Base-by-base conservation (phyloP, 2,797 vertebrate species). In the Sebastes matsubarae region DNA sequence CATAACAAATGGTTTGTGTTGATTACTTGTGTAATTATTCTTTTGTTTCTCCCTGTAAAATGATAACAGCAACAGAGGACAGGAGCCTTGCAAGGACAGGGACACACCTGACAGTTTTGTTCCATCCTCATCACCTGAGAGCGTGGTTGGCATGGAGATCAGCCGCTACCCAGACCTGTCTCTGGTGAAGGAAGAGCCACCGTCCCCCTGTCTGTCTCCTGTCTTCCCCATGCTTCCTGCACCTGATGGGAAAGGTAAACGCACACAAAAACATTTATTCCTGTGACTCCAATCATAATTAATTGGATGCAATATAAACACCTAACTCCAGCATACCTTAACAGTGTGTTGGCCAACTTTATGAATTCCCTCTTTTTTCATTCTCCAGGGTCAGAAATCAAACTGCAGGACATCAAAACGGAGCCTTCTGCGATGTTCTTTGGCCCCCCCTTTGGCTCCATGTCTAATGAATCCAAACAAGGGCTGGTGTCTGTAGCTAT, bases 61-160 rank as follows among this genome's bases (percentile, higher is more conserved):
- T 80, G 12, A 42, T 9, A 61, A 77, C 80, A 91, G 88, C 77
- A 93, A 90, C 93, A 96, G 98, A 93, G 96, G 96, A 74, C 98
- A 99, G 92, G 98, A 98, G 85, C 96, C 97, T 68, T 97, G 96
- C 91, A 98, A 97, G 68, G 98, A 97, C 77, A 94, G 98, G 79
- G 97, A 98, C 87, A 97, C 97, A n/a, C 98, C 98, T 8, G 98
- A 99, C 91, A 99, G 98, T 88, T 99, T 99, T 80, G 97, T 99
- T 75, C 98, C 98, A 71, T 99, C 99, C 0, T 99, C 99, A 8
- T 99, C 99, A 84, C 99, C 99, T 11, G 99, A 99, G 93, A 99
- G 99, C 0, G 98, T 99, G 70, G 96, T 98, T 79, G 98, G 98
- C 80, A 96, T 97, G 94, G 98, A 99, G 94, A 96, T 99, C 80